phyloP scores from a whole-genome alignment of 2,888 invertebrate species.

The Rhyacophila evoluta region DNA sequence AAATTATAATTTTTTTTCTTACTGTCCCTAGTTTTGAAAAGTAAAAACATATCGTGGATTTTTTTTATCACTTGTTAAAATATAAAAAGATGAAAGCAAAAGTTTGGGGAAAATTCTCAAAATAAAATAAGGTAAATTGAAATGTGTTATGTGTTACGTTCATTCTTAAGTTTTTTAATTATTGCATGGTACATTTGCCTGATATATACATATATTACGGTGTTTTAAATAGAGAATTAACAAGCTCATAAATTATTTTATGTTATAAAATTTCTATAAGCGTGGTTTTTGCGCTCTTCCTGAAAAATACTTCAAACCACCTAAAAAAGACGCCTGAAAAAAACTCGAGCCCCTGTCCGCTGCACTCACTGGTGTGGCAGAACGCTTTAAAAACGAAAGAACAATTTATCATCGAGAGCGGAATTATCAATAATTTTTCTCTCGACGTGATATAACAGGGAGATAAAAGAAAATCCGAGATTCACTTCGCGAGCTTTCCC shows the following conservation, averaged over 20 bases:
- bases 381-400: neutral
- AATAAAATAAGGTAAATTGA: too few relatives aligned
- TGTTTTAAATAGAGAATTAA: neutral
- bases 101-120: too few relatives aligned
- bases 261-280: neutral
- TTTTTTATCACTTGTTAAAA: too few relatives aligned
- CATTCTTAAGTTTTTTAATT: too few relatives aligned
- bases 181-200: too few relatives aligned
- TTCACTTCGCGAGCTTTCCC: neutral
- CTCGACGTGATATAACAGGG: neutral
- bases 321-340: neutral
- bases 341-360: neutral
- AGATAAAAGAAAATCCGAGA: conserved; percentile 19
- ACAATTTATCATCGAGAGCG: conserved; percentile 2
- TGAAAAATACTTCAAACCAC: neutral
- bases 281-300: neutral
- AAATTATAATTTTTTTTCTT: too few relatives aligned
- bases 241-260: neutral
- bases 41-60: too few relatives aligned
- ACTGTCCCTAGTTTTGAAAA: too few relatives aligned
- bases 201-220: too few relatives aligned
- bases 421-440: conserved; percentile 10
- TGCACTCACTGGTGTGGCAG: neutral
- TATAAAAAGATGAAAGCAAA: too few relatives aligned
- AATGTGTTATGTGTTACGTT: too few relatives aligned